Conservation (phyloP, 2,797 vertebrate genomes). For the Arrhamphus sclerolepis region DNA sequence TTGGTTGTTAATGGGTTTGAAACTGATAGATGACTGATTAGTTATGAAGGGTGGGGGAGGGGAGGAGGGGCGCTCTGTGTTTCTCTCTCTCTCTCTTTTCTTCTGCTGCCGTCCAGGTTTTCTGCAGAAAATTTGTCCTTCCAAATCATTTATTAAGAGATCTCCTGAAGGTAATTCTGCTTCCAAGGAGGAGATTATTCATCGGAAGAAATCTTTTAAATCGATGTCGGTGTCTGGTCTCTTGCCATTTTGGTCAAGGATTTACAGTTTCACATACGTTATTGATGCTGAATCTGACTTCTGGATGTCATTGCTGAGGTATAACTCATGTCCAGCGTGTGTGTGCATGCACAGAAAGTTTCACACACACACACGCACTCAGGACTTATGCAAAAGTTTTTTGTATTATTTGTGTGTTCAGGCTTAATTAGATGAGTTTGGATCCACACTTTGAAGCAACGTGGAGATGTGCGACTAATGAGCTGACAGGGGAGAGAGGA, state of each 20-base stretch:
- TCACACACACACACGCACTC: no score
- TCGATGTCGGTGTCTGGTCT: slow-evolving; percentile 47
- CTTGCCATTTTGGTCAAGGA: slow-evolving; percentile 45
- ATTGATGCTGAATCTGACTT: slow-evolving; percentile 55
- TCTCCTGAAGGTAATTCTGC: slow-evolving; percentile 35
- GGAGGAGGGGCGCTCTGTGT: not conserved
- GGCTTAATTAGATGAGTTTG: slow-evolving; percentile 55
- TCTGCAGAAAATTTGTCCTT: slow-evolving; percentile 33
- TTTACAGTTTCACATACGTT: slow-evolving; percentile 52
- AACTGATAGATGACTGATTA: slow-evolving; percentile 73
- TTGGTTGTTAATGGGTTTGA: slow-evolving; percentile 67
- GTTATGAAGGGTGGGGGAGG: slow-evolving; percentile 22
- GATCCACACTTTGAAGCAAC: slow-evolving; percentile 59
- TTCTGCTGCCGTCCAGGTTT: slow-evolving; percentile 29
- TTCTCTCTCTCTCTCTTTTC: no score
- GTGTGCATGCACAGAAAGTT: slow-evolving; percentile 13
- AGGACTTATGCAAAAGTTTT: slow-evolving; percentile 49
- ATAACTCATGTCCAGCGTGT: slow-evolving; percentile 45
- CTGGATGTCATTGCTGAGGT: slow-evolving; percentile 57
- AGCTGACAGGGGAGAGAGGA: slow-evolving; percentile 65
- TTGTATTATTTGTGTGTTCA: slow-evolving; percentile 44
- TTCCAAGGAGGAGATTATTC: slow-evolving; percentile 39
- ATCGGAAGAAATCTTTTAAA: slow-evolving; percentile 57
- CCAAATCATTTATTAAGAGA: slow-evolving; percentile 59
- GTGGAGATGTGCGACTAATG: slow-evolving; percentile 66